A percentile compares a stretch with the other conserved stretches of the same genome.
phyloP scores from a whole-genome alignment of 53 echinoderm and acorn worm genomes.

The Stichopus horrens region DNA sequence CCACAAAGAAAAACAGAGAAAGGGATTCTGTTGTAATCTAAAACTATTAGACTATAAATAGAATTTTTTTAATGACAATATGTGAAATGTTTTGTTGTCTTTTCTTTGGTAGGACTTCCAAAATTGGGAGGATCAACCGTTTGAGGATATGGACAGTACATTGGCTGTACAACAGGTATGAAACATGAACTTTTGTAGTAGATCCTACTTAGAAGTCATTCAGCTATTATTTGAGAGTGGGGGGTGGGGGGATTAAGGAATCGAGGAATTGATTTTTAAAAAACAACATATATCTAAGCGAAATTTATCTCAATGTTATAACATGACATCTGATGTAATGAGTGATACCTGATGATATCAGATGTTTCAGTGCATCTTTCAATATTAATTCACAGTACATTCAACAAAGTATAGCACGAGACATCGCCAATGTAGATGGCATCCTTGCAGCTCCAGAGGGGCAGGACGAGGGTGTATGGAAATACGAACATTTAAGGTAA shows the following conservation, averaged over 20 bases:
- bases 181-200: background rate
- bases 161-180: slow-evolving; percentile 90
- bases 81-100: background rate
- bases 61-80: background rate
- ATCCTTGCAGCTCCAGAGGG: slow-evolving; percentile 91
- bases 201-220: too few species aligned
- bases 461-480: slow-evolving; percentile 98
- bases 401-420: slow-evolving; percentile 85
- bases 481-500: slow-evolving; percentile 91
- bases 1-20: too few species aligned
- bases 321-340: background rate
- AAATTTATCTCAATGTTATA: background rate
- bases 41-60: background rate
- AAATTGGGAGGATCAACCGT: slow-evolving; percentile 85
- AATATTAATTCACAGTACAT: slow-evolving; percentile 66
- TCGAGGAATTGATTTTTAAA: too few species aligned
- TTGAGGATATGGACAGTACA: slow-evolving; percentile 98
- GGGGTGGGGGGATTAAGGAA: too few species aligned
- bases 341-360: background rate
- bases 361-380: background rate
- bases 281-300: too few species aligned
- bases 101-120: slow-evolving; percentile 67
- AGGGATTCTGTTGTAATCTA: too few species aligned
- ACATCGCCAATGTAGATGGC: slow-evolving; percentile 81
- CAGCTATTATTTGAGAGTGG: too few species aligned